phyloP scores from a whole-genome alignment of 2,113 vertebrate species.

The Crocuta crocuta region DNA sequence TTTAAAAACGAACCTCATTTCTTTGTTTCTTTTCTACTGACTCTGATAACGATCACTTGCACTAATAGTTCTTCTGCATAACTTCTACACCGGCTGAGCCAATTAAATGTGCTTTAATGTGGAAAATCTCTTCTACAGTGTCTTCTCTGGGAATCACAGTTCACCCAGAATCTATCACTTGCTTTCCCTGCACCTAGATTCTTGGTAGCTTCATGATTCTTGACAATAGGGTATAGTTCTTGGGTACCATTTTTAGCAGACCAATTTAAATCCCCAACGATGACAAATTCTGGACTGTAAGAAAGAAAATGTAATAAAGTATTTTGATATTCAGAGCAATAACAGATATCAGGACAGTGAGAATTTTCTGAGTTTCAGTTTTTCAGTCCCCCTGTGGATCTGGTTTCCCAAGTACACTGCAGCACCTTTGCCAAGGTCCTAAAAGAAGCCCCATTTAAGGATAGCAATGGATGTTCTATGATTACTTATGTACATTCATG shows the following conservation, averaged over 20 bases:
- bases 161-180: background rate
- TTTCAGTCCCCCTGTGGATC: background rate
- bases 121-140: background rate
- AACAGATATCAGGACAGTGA: background rate
- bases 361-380: background rate
- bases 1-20: slow-evolving; percentile 76
- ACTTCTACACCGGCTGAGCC: background rate
- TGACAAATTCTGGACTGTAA: background rate
- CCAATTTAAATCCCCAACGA: background rate
- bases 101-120: background rate
- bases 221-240: background rate
- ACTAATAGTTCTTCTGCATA: background rate
- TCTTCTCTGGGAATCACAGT: background rate
- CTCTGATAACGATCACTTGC: slow-evolving; percentile 73
- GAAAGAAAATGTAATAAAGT: background rate
- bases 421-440: background rate
- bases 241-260: background rate
- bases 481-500: background rate
- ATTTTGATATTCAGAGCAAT: background rate
- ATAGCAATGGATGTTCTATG: background rate
- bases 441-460: background rate
- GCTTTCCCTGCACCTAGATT: background rate
- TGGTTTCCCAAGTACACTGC: background rate
- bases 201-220: background rate
- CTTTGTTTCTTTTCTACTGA: slow-evolving; percentile 74